Conservation (phyloP, 2,888 invertebrate species). For the Acleris holmiana region DNA sequence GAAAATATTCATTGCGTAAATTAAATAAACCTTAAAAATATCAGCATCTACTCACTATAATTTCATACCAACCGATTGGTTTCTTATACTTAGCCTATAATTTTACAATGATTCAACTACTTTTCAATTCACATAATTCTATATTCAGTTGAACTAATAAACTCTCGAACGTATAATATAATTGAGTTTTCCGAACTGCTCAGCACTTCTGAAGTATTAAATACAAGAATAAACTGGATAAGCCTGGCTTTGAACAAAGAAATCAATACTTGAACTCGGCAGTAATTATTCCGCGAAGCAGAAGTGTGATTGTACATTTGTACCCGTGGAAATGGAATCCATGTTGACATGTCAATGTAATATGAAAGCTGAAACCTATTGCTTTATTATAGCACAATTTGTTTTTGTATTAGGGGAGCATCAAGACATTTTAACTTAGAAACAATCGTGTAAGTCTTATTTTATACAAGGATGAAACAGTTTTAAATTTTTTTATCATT, state of each 20-base stretch:
- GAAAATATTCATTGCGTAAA: not conserved
- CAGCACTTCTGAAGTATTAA: not conserved
- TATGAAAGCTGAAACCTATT: too few species aligned
- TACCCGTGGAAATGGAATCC: conserved; percentile 3
- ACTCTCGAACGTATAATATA: too few species aligned
- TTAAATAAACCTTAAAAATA: not conserved
- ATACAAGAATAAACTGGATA: conserved; percentile 5
- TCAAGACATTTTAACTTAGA: too few species aligned
- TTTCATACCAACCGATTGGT: not conserved
- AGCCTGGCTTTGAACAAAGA: conserved; percentile 15
- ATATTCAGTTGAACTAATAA: too few species aligned
- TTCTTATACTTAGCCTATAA: too few species aligned
- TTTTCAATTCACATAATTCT: too few species aligned
- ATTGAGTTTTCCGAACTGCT: not conserved
- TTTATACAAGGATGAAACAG: too few species aligned
- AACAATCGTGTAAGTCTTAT: too few species aligned
- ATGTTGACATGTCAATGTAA: conserved; percentile 8
- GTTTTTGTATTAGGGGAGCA: too few species aligned
- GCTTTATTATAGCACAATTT: not conserved
- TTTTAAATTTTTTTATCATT: too few species aligned
- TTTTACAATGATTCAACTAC: too few species aligned
- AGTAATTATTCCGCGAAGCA: conserved; percentile 26
- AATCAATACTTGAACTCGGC: conserved; percentile 21
- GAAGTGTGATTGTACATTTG: conserved; percentile 11
- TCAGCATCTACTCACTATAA: not conserved